Evolutionary conservation across 2,113 vertebrate genomes (phyloP).

Genomic region (Catagonus wagneri): DNA sequence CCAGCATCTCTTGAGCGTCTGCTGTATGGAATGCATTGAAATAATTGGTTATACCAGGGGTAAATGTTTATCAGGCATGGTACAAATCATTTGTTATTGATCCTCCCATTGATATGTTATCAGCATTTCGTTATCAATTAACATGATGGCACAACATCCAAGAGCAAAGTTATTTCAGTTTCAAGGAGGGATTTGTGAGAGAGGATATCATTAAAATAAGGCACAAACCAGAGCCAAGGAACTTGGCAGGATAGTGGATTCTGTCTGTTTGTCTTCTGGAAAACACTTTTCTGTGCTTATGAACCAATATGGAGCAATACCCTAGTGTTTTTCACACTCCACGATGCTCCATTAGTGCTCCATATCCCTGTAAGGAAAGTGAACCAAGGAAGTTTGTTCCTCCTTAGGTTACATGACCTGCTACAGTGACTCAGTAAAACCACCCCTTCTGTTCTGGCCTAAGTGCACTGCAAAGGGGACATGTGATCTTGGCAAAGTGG

Average conservation of each 20-base stretch:
- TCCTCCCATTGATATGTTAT: not conserved
- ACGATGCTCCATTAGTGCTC: not conserved
- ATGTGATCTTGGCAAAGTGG: too few relatives aligned
- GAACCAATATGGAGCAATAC: not conserved
- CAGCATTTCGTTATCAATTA: conserved; percentile 11
- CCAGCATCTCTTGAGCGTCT: not conserved
- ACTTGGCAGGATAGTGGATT: conserved; percentile 11
- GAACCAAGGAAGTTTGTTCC: not conserved
- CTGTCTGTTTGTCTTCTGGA: conserved; percentile 51
- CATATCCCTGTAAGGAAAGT: not conserved
- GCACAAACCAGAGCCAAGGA: not conserved
- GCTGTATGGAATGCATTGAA: not conserved
- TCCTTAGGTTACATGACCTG: not conserved
- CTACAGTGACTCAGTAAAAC: not conserved
- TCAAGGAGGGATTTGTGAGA: conserved; percentile 40
- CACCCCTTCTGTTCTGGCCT: not conserved
- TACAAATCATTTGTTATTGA: not conserved
- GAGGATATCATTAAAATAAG: conserved; percentile 50
- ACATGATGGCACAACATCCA: not conserved
- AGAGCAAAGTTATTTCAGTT: conserved; percentile 46
- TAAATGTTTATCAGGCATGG: not conserved
- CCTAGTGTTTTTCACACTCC: not conserved
- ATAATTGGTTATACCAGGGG: not conserved
- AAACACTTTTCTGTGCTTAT: conserved; percentile 47
- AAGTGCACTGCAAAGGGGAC: not conserved